Evolutionary conservation across 2,888 invertebrate species (phyloP).

Genomic region (Hypena proboscidalis): DNA sequence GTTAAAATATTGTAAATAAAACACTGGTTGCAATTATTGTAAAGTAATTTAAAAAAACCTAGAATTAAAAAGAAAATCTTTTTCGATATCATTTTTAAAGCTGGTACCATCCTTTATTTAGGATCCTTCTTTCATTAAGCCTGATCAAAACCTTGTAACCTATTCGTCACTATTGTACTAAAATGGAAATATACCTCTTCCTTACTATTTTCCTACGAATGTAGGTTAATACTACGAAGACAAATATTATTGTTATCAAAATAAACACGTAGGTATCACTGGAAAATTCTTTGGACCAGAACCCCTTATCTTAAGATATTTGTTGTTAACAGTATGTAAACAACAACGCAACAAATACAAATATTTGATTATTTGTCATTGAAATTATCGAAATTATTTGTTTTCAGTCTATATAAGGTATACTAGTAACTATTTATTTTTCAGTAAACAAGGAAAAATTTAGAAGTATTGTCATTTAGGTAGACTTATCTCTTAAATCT

Average conservation of each 20-base stretch:
- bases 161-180: too few relatives aligned
- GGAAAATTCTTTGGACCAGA: conserved; percentile 45
- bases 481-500: too few relatives aligned
- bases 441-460: background rate
- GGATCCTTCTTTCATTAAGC: too few relatives aligned
- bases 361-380: conserved; percentile 40
- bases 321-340: conserved; percentile 38
- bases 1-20: too few relatives aligned
- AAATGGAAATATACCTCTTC: background rate
- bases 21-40: too few relatives aligned
- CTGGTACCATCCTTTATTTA: too few relatives aligned
- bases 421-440: too few relatives aligned
- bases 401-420: conserved; percentile 1
- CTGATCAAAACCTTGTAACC: too few relatives aligned
- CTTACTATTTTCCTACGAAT: background rate
- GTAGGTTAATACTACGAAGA: conserved; percentile 24
- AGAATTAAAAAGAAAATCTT: too few relatives aligned
- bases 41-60: too few relatives aligned
- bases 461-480: background rate
- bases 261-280: conserved; percentile 32
- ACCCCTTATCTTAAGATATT: conserved; percentile 41
- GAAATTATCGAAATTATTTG: conserved; percentile 30
- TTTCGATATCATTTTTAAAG: too few relatives aligned
- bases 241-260: conserved; percentile 28
- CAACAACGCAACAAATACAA: conserved; percentile 30